phyloP scores from a whole-genome alignment of 1,140 invertebrate species.

The Leptonema lineaticorne region DNA sequence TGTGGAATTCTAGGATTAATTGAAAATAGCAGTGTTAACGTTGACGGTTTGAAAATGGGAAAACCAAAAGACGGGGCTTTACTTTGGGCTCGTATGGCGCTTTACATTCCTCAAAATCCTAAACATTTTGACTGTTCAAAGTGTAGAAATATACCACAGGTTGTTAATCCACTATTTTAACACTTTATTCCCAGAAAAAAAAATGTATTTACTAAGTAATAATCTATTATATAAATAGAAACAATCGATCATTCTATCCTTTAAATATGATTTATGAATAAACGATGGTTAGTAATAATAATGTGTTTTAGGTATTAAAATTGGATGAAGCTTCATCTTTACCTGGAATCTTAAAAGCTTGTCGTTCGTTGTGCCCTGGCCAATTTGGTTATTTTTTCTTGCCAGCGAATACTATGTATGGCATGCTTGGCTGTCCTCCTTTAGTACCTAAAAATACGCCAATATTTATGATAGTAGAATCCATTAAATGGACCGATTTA shows the following conservation, averaged over 20 bases:
- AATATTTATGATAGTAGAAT: conserved; percentile 5
- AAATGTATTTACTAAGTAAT: neutral
- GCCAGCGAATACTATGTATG: conserved; percentile 13
- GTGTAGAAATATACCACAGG: neutral
- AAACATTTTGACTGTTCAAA: neutral
- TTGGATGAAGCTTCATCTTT: neutral
- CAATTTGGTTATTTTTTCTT: conserved; percentile 5
- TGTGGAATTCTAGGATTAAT: neutral
- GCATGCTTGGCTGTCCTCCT: neutral
- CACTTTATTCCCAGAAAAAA: neutral
- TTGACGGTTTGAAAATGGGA: neutral
- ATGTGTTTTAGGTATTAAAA: conserved; percentile 7
- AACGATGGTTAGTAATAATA: neutral
- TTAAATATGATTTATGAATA: neutral
- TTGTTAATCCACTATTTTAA: neutral
- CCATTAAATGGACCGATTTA: conserved; percentile 7
- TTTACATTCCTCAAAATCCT: neutral
- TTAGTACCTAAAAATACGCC: neutral
- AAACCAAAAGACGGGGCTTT: conserved; percentile 6
- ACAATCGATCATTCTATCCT: neutral
- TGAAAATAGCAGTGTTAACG: neutral
- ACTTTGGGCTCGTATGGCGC: neutral
- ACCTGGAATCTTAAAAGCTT: conserved; percentile 12
- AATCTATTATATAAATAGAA: no score
- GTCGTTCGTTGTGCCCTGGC: neutral